Evolutionary conservation across 2,888 invertebrate species (phyloP), one percentile per base, ranked within the genome.

Genomic region (Amiota minor): DNA sequence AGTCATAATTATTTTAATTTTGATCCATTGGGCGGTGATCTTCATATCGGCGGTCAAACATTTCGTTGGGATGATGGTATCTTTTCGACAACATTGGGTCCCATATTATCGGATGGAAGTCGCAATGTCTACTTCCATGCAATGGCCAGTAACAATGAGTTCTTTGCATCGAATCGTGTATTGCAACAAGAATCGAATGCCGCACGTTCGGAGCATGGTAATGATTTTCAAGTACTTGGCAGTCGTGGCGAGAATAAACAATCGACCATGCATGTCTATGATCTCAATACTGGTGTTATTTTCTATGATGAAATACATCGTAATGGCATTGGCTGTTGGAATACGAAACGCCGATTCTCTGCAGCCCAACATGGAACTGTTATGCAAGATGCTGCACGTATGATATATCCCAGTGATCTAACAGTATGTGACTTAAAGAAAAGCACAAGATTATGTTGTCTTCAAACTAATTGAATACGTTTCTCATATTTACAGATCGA

Each of bases 21-120:
- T 80, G 94, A 95, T 84, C 95, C 96, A 0, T 82, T 92, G 0
- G 90, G 91, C 81, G 94, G 95, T 0, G 93, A 94, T 79, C 91
- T 94, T 72, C 90, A 91, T 68, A 91, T 95, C 70, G 93, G 93
- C 49, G 94, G 93, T 0, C 91, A 94, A 79, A 89, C 90, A 0
- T 96, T 95, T 90, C 93, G 94, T 83, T 96, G 95, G 95, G 93
- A 92, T 76, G 96, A 96, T 83, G 95, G 95, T 0, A 91, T 96
- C 12, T 95, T 96, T 88, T 95, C 95, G 74, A 87, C 94, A 1
- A 93, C 93, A 0, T 82, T 95, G 14, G 92, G 93, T 0, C 91
- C 91, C 0, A 85, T 89, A 0, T 87, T 89, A 1, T 50, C 82
- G 0, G 91, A 93, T 78, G 92, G 93, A 14, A 92, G 91, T 81